Evolutionary conservation across 2,797 vertebrate species (phyloP), one percentile per base, ranked within the genome.

Genomic region (Gallinago nigripennis): DNA sequence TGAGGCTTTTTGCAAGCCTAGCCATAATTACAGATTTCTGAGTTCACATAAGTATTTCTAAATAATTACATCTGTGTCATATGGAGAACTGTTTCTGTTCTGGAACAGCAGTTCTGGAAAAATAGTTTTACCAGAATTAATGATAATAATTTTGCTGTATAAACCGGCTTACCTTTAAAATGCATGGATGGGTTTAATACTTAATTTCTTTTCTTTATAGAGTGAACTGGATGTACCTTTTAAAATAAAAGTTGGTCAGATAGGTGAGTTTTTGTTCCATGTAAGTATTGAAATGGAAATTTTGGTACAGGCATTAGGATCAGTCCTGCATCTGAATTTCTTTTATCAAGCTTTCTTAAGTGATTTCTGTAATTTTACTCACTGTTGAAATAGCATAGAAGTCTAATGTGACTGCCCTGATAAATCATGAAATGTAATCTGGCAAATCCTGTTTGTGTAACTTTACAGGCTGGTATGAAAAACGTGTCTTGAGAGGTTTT

Each of bases 211-310:
- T 65, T 92, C 51, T 73, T 92, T 76, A 71, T 96, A 99, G 99
- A 99, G 98, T 96, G 99, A 99, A 93, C 97, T 99, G 60, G 98
- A 99, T 94, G 98, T 99, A 80, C 99, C 99, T 30, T 99, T 99
- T 97, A 99, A 97, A 98, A 97, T 99, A 78, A 99, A 99, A 93
- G 98, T 98, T 70, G 99, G 99, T 45, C 99, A 99, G 92, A 99
- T 99, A 53, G 99, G 99, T 99, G 97, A 99, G 99, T 97, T 88
- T 65, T 54, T 64, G 17, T 63, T 76, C 45, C 24, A 0, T 46
- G 4, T 1, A 4, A 41, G 27, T 72, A 54, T 4, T 35, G 11
- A 84, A 86, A 31, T 79, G 35, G 18, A 71, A 71, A 24, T 54
- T 30, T 53, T 77, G 57, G 24, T 72, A n/a, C 8, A 57, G 16